Base-by-base conservation (phyloP, 2,888 invertebrate genomes). In the Parnassius mnemosyne region DNA sequence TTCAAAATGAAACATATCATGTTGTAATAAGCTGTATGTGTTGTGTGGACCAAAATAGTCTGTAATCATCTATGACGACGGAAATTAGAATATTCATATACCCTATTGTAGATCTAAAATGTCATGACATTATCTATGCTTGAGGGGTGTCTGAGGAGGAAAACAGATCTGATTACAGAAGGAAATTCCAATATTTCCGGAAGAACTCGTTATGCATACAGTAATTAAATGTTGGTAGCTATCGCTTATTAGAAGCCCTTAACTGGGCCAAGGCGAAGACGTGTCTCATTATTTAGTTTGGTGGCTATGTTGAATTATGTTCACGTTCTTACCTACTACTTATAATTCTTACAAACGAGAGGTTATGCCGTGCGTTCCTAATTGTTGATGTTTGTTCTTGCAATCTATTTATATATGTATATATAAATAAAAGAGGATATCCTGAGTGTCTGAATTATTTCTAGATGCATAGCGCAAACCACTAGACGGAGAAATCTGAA, bases 141-240 rank as follows among this genome's bases (percentile, higher is more conserved):
- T 25, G 55, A 16, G 52, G 56, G 25, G 57, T 64, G 34, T 53
- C 12, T 42, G 43, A 52, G 12, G 57, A 64, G 60, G 63, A 64
- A 60, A 64, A 57, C 53, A 34, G 53, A 12, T 60, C 53, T 64
- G 47, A 60, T 64, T 60, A 56, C 60, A 60, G 60, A 60, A 63
- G 63, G 57, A 64, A 64, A 60, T 60, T 44, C 3, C 34, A 34
- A 34, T 34, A 13, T 60, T 53, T 50, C 52, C 63, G 63, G 63
- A 64, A 64, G 53, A 53, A 49, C 60, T 64, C 60, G 60, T 64
- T 60, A 60, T 10, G 56, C 16, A 43, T 52, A 51, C 46, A 59
- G 63, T 56, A 63, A 63, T 56, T 59, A 60, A 60, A 53, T 34
- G 34, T 34, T 7, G 7, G 49, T 57, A 52, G 55, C 50, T 20